phyloP scores from a whole-genome alignment of 1,140 invertebrate genomes.

The Daktulosphaira vitifoliae region DNA sequence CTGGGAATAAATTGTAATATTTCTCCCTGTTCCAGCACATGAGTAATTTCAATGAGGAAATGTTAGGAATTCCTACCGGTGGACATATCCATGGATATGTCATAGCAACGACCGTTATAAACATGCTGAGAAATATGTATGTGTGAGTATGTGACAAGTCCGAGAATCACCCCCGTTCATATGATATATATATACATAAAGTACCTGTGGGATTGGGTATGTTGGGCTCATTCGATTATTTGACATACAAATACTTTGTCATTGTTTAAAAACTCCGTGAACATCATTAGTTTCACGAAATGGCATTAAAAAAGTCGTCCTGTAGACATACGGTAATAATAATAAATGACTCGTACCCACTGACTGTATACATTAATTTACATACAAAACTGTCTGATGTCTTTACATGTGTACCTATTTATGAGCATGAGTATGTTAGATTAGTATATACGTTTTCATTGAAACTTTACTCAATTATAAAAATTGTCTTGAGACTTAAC shows the following conservation, averaged over 20 bases:
- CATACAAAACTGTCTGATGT: slow-evolving; percentile 28
- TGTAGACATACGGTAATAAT: slow-evolving; percentile 1
- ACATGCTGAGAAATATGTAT: not conserved
- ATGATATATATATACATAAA: not conserved
- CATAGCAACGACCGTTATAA: not conserved
- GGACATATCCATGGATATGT: not conserved
- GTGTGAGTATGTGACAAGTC: slow-evolving; percentile 6
- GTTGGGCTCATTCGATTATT: slow-evolving; percentile 12
- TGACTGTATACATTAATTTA: slow-evolving; percentile 18
- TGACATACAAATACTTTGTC: slow-evolving; percentile 19
- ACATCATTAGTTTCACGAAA: slow-evolving; percentile 34
- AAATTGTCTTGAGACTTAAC: too few species aligned
- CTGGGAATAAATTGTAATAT: too few species aligned
- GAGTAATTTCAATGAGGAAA: not conserved
- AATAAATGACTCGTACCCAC: slow-evolving; percentile 27
- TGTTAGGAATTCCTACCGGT: not conserved
- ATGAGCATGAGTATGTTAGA: not conserved
- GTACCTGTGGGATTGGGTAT: not conserved
- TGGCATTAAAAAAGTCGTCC: slow-evolving; percentile 24
- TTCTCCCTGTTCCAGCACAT: not conserved
- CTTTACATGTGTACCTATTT: not conserved
- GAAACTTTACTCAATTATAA: too few species aligned
- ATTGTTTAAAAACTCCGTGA: slow-evolving; percentile 29
- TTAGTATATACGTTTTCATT: not conserved
- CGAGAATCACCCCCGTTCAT: slow-evolving; percentile 9